phyloP scores from a whole-genome alignment of 2,888 invertebrate genomes.

The Hirtodrosophila histrioides region DNA sequence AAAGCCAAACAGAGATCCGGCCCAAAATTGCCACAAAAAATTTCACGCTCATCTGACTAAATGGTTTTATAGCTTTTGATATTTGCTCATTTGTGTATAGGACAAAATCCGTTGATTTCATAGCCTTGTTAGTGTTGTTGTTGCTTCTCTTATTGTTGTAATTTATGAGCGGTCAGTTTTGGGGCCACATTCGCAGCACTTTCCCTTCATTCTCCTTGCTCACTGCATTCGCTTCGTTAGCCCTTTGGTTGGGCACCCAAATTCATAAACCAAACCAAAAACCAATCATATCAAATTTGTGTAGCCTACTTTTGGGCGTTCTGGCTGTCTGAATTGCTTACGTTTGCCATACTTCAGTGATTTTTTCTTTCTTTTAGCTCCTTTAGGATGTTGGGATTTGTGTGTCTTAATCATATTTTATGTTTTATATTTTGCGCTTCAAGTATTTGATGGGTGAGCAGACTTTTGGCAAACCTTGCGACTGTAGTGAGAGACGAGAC shows the following conservation, averaged over 20 bases:
- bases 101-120: constrained; percentile 58
- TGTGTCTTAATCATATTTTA: constrained; percentile 77
- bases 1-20: constrained; percentile 47
- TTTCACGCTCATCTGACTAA: constrained; percentile 78
- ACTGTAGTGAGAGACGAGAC: constrained; percentile 1
- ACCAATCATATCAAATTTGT: constrained; percentile 67
- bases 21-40: constrained; percentile 42
- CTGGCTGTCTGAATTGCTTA: constrained; percentile 42
- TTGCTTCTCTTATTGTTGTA: constrained; percentile 52
- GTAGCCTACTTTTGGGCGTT: constrained; percentile 42
- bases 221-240: constrained; percentile 65
- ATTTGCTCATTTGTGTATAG: constrained; percentile 73
- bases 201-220: constrained; percentile 6
- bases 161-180: constrained; percentile 75
- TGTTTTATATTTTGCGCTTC: constrained; percentile 74
- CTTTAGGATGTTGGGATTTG: constrained; percentile 39
- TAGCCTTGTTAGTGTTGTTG: constrained; percentile 28
- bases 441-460: constrained; percentile 57
- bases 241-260: constrained; percentile 48
- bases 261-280: constrained; percentile 48
- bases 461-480: constrained; percentile 20
- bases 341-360: constrained; percentile 50
- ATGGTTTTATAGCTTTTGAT: constrained; percentile 75
- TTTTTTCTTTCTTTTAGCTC: neutral
- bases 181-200: constrained; percentile 21